phyloP scores from a whole-genome alignment of 2,797 vertebrate genomes.

The Diglossa cyanea region DNA sequence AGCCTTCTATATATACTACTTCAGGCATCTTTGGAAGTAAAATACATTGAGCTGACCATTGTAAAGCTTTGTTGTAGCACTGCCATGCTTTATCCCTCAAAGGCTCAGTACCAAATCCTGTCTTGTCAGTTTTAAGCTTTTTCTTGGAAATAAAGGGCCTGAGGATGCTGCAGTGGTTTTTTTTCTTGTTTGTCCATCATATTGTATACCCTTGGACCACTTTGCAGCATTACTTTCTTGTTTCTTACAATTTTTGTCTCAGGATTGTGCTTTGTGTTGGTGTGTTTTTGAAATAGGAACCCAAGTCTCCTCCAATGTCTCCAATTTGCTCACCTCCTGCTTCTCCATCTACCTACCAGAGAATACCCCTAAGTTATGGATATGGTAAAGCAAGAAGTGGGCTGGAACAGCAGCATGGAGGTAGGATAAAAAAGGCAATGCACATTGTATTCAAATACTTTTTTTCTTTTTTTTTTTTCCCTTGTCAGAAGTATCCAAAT shows the following conservation, averaged over 20 bases:
- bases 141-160: background rate
- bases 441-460: background rate
- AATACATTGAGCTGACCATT: background rate
- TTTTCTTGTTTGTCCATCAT: background rate
- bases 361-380: constrained; percentile 72
- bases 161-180: background rate
- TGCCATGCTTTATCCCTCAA: background rate
- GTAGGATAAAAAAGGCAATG: constrained; percentile 68
- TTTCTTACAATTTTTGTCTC: background rate
- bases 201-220: fast-evolving
- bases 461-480: background rate
- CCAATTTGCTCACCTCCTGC: constrained; percentile 82
- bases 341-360: constrained; percentile 83
- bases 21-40: background rate
- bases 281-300: constrained; percentile 78
- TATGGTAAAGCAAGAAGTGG: constrained; percentile 81
- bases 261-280: constrained; percentile 45
- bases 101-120: background rate
- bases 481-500: background rate
- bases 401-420: constrained; percentile 77
- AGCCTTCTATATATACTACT: background rate
- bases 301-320: constrained; percentile 79
- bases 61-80: background rate
- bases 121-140: background rate
- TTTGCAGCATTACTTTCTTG: background rate